Percentiles rank a stretch among this genome's conserved stretches.
Conservation (phyloP, 1,140 invertebrate species). For the Drosophila persimilis region DNA sequence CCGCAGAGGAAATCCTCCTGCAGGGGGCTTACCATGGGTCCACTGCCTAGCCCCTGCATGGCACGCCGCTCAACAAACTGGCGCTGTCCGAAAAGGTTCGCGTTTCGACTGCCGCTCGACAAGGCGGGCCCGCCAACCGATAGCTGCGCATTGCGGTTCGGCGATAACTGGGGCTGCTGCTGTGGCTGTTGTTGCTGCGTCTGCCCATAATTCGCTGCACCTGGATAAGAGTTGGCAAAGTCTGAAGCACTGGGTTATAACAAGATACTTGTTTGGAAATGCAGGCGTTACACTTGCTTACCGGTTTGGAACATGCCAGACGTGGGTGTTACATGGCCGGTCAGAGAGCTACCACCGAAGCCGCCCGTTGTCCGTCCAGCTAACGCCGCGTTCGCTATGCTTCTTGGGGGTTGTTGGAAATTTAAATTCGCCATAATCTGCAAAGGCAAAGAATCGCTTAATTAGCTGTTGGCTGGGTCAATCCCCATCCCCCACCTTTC, state of each 20-base stretch:
- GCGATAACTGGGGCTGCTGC: constrained; percentile 86
- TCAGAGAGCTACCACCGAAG: constrained; percentile 85
- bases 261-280: neutral
- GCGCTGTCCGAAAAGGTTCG: constrained; percentile 89
- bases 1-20: neutral
- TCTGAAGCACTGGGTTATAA: constrained; percentile 31
- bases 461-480: neutral
- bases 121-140: constrained; percentile 84
- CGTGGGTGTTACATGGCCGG: constrained; percentile 89
- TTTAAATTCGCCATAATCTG: constrained; percentile 91
- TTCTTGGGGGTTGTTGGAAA: constrained; percentile 91
- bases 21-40: constrained; percentile 69
- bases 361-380: constrained; percentile 85
- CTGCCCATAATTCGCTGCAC: constrained; percentile 83
- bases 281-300: constrained; percentile 40
- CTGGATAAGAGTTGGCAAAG: constrained; percentile 69
- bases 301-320: constrained; percentile 86
- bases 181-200: constrained; percentile 84
- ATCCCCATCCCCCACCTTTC: neutral
- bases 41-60: constrained; percentile 85
- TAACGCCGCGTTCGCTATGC: constrained; percentile 88
- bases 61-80: constrained; percentile 90
- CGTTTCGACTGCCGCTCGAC: constrained; percentile 84
- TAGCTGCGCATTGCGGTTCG: constrained; percentile 84
- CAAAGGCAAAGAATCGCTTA: neutral